Conservation (phyloP, 2,797 vertebrate genomes). For the Xerus rutilus region DNA sequence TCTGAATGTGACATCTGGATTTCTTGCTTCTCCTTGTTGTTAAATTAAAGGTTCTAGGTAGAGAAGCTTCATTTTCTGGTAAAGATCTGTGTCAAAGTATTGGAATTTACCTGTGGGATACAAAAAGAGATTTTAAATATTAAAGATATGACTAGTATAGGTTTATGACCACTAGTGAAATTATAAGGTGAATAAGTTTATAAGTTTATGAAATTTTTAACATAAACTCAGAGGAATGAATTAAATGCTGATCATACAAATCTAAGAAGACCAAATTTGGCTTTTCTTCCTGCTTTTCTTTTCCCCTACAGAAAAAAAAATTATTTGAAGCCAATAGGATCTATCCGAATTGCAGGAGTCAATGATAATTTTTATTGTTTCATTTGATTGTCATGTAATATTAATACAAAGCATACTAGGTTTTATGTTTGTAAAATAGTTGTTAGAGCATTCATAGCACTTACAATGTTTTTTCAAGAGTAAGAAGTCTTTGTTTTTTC, state of each 20-base stretch:
- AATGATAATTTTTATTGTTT: neutral
- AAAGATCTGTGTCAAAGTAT: neutral
- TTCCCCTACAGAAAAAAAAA: neutral
- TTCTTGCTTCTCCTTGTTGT: constrained; percentile 18
- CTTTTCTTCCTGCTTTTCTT: neutral
- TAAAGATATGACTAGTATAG: neutral
- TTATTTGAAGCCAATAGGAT: constrained; percentile 1
- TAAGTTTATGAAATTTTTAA: constrained; percentile 11
- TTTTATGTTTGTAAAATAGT: constrained; percentile 15
- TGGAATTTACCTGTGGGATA: neutral
- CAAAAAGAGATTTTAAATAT: neutral
- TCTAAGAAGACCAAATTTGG: neutral
- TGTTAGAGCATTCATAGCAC: neutral
- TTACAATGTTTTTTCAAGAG: constrained; percentile 39
- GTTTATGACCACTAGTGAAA: constrained; percentile 47
- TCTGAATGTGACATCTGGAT: neutral
- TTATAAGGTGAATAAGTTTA: neutral
- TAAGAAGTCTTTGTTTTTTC: neutral
- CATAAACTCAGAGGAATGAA: neutral
- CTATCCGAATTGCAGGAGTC: neutral
- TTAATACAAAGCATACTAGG: neutral
- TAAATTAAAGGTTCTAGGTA: constrained; percentile 33
- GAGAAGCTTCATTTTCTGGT: constrained; percentile 6
- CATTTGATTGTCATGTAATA: neutral
- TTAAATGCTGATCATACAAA: neutral